Evolutionary conservation across 2,113 vertebrate genomes (phyloP).

Genomic region (Peromyscus polionotus): DNA sequence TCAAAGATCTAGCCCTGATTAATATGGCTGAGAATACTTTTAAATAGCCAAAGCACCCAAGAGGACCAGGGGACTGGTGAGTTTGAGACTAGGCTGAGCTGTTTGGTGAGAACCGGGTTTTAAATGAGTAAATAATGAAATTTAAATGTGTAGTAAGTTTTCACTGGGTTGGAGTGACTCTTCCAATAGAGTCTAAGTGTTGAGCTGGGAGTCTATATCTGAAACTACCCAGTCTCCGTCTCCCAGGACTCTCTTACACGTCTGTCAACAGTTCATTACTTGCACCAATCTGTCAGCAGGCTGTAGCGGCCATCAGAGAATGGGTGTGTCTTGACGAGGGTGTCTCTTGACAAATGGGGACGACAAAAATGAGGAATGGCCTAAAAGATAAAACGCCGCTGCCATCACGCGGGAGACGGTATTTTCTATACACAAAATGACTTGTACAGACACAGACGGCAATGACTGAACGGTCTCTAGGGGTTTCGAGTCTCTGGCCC

Average conservation of each 20-base stretch:
- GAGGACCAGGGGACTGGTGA: too few species aligned
- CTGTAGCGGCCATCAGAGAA: background rate
- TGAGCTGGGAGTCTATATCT: background rate
- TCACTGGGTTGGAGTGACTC: background rate
- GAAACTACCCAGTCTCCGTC: background rate
- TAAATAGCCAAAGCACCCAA: background rate
- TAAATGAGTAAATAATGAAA: background rate
- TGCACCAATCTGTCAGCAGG: constrained; percentile 41
- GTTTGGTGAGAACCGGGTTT: background rate
- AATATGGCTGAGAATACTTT: constrained; percentile 17
- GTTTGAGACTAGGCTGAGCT: background rate
- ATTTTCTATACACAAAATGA: background rate
- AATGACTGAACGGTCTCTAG: background rate
- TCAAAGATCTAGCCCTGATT: background rate
- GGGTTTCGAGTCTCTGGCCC: background rate
- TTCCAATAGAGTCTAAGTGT: background rate
- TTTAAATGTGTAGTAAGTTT: constrained; percentile 7
- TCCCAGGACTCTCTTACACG: background rate
- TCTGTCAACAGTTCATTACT: background rate
- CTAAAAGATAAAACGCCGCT: background rate
- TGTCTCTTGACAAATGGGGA: background rate
- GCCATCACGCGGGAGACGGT: background rate
- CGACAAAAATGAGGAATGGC: background rate
- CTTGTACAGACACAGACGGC: background rate
- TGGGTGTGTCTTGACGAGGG: background rate